phyloP scores from a whole-genome alignment of 2,888 invertebrate genomes.

The Neoascia interrupta region DNA sequence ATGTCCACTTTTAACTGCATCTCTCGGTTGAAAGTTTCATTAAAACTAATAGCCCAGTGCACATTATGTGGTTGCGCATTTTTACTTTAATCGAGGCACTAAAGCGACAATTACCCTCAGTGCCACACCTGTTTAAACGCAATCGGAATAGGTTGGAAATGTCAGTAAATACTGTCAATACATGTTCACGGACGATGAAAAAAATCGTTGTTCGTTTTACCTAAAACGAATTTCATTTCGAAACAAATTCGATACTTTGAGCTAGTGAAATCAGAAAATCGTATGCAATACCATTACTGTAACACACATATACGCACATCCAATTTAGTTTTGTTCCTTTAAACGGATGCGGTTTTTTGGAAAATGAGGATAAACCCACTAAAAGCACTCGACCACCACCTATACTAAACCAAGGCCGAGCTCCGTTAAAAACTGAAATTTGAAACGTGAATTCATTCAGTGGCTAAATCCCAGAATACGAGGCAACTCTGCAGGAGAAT shows the following conservation, averaged over 20 bases:
- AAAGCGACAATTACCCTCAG: conserved; percentile 66
- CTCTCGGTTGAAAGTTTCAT: conserved; percentile 56
- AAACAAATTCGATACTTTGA: no score
- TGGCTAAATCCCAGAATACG: conserved; percentile 29
- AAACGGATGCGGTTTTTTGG: conserved; percentile 41
- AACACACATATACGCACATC: no score
- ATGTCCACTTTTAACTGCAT: conserved; percentile 47
- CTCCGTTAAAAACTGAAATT: conserved; percentile 44
- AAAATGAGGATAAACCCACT: conserved; percentile 14
- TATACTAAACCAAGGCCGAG: no score
- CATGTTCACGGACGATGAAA: not conserved
- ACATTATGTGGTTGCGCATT: conserved; percentile 63
- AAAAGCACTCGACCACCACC: conserved; percentile 13
- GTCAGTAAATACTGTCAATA: not conserved
- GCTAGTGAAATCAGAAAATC: conserved; percentile 18
- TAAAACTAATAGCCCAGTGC: conserved; percentile 64
- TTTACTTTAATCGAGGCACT: conserved; percentile 67
- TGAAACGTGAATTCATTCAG: conserved; percentile 25
- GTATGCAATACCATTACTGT: conserved; percentile 1
- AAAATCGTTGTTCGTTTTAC: no score
- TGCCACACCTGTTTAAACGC: conserved; percentile 64
- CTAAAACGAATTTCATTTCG: no score
- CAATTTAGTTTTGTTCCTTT: no score
- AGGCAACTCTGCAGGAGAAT: conserved; percentile 39
- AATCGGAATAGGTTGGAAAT: not conserved